Evolutionary conservation across 2,797 vertebrate species (phyloP).

Genomic region (Capromys pilorides): DNA sequence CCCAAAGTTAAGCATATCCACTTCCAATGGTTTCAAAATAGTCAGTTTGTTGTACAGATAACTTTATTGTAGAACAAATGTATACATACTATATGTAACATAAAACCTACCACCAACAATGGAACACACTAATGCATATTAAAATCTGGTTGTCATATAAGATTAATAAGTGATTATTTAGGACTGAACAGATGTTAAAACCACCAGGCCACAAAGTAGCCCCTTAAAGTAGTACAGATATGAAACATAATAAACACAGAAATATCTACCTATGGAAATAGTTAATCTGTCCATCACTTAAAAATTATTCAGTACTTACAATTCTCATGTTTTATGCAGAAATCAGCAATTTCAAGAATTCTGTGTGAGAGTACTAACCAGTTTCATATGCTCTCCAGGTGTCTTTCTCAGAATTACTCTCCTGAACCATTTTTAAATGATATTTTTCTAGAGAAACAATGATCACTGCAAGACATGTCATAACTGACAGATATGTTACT

Average conservation of each 20-base stretch:
- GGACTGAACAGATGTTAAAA: conserved; percentile 41
- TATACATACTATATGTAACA: background rate
- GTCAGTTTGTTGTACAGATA: background rate
- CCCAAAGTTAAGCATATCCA: background rate
- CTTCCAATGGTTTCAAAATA: background rate
- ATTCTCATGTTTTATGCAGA: conserved; percentile 64
- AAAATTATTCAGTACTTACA: conserved; percentile 59
- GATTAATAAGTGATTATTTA: conserved; percentile 68
- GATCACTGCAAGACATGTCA: background rate
- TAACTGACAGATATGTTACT: conserved; percentile 6
- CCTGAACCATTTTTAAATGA: background rate
- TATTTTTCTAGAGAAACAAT: conserved; percentile 35
- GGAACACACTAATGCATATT: conserved; percentile 50
- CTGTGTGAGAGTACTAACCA: background rate
- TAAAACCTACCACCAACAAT: conserved; percentile 42
- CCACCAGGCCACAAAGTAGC: conserved; percentile 7
- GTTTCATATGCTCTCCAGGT: conserved; percentile 35
- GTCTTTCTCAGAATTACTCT: conserved; percentile 29
- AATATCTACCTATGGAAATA: conserved; percentile 56
- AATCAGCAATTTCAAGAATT: conserved; percentile 12
- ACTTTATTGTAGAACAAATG: conserved; percentile 20
- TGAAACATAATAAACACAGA: conserved; percentile 14
- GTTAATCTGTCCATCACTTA: conserved; percentile 55
- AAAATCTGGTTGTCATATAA: conserved; percentile 63
- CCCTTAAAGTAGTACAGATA: conserved; percentile 1